Percentiles rank a stretch among this genome's conserved stretches.
Evolutionary conservation across 1,140 invertebrate species (phyloP).

Genomic region (Leucophenga varia): DNA sequence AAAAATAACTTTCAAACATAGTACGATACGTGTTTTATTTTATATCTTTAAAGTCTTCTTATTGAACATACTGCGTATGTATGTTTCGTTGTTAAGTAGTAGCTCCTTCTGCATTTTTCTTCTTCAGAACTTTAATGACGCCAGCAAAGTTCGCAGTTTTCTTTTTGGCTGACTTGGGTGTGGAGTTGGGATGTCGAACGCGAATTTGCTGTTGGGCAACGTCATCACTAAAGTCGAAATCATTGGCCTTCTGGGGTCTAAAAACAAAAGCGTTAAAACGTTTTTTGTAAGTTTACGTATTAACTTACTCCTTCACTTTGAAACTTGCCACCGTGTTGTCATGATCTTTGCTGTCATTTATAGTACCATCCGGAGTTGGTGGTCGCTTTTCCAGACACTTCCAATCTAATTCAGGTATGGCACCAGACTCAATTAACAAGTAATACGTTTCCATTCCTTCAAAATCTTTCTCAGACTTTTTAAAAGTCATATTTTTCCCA

Average conservation of each 20-base stretch:
- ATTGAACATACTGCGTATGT: too few species aligned
- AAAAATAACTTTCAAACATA: too few species aligned
- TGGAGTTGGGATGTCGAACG: constrained; percentile 54
- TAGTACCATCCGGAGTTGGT: constrained; percentile 43
- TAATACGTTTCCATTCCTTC: constrained; percentile 48
- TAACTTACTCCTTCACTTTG: constrained; percentile 4
- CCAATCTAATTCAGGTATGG: constrained; percentile 58
- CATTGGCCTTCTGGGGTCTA: constrained; percentile 50
- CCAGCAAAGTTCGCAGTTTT: constrained; percentile 61
- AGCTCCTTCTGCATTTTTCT: too few species aligned
- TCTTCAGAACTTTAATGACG: constrained; percentile 58
- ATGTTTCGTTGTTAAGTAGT: too few species aligned
- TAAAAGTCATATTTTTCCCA: too few species aligned
- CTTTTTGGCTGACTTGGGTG: constrained; percentile 60
- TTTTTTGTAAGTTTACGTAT: too few species aligned
- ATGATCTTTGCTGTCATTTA: neutral
- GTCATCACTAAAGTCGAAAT: constrained; percentile 62
- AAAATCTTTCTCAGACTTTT: too few species aligned
- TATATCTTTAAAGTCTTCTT: too few species aligned
- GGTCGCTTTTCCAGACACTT: constrained; percentile 59
- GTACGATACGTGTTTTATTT: too few species aligned
- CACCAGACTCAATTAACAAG: constrained; percentile 32
- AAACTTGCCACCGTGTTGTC: neutral
- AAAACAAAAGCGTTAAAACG: too few species aligned
- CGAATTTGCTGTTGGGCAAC: constrained; percentile 57